These are phyloP conservation scores for Trisateles emortualis DNA, from an alignment of 2,888 invertebrate genomes.

Conservation along the genomic window DNA sequence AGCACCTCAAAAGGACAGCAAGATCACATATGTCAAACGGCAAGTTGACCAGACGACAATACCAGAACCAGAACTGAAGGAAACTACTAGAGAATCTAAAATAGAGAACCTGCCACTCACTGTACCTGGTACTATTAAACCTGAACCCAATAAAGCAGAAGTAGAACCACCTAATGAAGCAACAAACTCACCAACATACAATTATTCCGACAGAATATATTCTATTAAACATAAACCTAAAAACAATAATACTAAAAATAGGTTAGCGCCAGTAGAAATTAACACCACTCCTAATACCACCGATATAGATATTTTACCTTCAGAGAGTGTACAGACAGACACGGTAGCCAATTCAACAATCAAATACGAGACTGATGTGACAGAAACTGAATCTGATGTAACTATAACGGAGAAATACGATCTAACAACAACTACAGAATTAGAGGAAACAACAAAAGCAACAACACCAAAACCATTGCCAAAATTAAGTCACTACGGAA, in stretches of 20 bases:
- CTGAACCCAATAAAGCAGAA: constrained; percentile 1
- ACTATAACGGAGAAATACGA: constrained; percentile 49
- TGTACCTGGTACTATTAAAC: constrained; percentile 44
- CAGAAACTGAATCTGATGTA: constrained; percentile 39
- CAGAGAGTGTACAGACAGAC: constrained; percentile 31
- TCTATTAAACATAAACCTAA: constrained; percentile 31
- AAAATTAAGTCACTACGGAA: constrained; percentile 71
- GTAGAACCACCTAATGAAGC: not conserved
- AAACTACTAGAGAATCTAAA: constrained; percentile 49
- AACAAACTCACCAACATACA: constrained; percentile 22
- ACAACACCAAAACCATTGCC: constrained; percentile 58
- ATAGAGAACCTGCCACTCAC: constrained; percentile 63
- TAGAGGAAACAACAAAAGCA: constrained; percentile 43
- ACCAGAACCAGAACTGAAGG: constrained; percentile 17
- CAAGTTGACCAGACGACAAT: constrained; percentile 53
- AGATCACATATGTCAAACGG: constrained; percentile 69
- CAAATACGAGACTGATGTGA: constrained; percentile 47
- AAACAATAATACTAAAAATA: constrained; percentile 12
- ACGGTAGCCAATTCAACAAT: constrained; percentile 27
- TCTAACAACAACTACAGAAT: constrained; percentile 44
- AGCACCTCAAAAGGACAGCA: constrained; percentile 67
- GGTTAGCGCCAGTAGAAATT: not conserved
- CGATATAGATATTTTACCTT: constrained; percentile 22
- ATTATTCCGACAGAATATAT: constrained; percentile 36
- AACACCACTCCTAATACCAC: not conserved